Percentiles rank a stretch among this genome's conserved stretches.
phyloP scores from a whole-genome alignment of 2,113 vertebrate species.

The Mesoclemmys tuberculata region DNA sequence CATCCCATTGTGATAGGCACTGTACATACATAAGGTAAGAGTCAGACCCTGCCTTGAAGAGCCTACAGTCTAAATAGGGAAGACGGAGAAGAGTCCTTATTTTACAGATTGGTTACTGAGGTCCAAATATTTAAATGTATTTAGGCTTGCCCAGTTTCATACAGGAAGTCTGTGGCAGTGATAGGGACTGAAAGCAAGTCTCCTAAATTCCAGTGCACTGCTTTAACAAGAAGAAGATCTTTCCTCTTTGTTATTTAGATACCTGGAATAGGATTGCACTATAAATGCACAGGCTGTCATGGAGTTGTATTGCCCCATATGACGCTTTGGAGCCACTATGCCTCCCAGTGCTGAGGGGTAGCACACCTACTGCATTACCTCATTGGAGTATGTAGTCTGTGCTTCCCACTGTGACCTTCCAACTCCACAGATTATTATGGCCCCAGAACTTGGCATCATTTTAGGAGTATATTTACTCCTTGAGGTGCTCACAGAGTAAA shows the following conservation, averaged over 20 bases:
- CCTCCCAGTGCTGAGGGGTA: accelerated
- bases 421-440: background rate
- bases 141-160: background rate
- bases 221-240: background rate
- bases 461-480: background rate
- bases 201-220: background rate
- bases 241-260: background rate
- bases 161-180: background rate
- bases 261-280: background rate
- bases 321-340: background rate
- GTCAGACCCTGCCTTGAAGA: background rate
- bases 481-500: accelerated
- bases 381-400: background rate
- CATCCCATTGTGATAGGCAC: background rate
- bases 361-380: background rate
- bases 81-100: background rate
- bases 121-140: background rate
- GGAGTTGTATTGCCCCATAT: background rate
- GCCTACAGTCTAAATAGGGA: background rate
- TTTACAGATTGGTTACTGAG: background rate
- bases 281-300: accelerated
- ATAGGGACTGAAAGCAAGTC: background rate
- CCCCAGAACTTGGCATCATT: background rate
- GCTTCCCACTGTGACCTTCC: background rate
- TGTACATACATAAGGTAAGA: background rate